Base-by-base conservation (phyloP, 2,113 vertebrate species). In the Ophiodon elongatus region DNA sequence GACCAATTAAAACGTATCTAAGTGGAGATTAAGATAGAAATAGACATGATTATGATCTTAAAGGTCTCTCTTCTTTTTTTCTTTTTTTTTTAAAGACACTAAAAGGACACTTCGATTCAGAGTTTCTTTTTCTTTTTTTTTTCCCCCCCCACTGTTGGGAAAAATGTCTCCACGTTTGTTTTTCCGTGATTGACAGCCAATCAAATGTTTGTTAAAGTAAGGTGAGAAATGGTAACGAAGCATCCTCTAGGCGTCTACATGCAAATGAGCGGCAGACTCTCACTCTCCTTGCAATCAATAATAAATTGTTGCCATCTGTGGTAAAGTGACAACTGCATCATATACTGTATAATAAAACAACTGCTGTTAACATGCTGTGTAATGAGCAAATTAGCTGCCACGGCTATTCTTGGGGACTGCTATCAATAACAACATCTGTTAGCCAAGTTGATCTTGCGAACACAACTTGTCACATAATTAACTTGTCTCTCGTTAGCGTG, bases 401-500 rank as follows among this genome's bases (percentile, higher is more conserved):
- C 5, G 60, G 83, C 88, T 90, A 89, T 89, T 91, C 87, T 73
- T 52, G 47, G 64, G 73, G 64, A 47, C 80, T 6, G 62, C 83
- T 77, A 85, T 90, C 88, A 90, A 91, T 83, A 91, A 89, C 85
- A 90, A 89, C 90, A 91, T 90, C 92, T 91, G 92, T 71, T 81
- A 87, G 78, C 80, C 21, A 17, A 85, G 82, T 67, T 76, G 87
- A 95, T 96, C 93, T 94, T 93, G 70, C 89, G 66, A 95, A 97
- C 93, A 95, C 94, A 97, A 95, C 95, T 96, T 96, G 95, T 96
- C 96, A 96, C 94, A 17, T 96, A 96, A 97, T 97, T 97, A 97
- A 96, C 96, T 94, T 97, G 97, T 97, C 97, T 97, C 94, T 85
- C 69, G 64, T 89, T 86, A 85, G 68, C 39, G 0, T 87, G 87